Evolutionary conservation across 2,888 invertebrate species (phyloP).

Genomic region (Pelosia muscerda): DNA sequence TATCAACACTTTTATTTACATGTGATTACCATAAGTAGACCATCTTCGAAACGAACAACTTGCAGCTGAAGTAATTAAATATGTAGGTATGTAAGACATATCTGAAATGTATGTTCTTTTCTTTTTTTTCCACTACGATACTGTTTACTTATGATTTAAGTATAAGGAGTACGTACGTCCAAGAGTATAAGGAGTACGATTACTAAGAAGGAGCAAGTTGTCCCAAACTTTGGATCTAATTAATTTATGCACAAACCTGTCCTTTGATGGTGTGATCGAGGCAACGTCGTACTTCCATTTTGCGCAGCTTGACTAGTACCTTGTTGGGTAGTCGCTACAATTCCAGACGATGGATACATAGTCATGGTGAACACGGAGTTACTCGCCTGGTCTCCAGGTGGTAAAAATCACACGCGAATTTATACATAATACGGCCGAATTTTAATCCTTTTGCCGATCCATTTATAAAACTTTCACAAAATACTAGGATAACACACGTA

Average conservation of each 20-base stretch:
- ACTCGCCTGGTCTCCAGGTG: constrained; percentile 79
- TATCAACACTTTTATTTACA: background rate
- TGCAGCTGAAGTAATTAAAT: background rate
- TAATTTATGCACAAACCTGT: constrained; percentile 64
- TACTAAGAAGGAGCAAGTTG: background rate
- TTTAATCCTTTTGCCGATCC: constrained; percentile 57
- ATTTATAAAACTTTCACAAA: constrained; percentile 39
- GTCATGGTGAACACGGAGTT: constrained; percentile 70
- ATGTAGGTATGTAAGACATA: background rate
- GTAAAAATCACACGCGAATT: constrained; percentile 75
- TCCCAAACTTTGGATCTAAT: background rate
- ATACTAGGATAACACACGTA: constrained; percentile 25
- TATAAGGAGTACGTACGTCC: too few relatives aligned
- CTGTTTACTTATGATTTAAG: background rate
- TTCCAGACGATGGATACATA: constrained; percentile 80
- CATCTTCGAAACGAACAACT: background rate
- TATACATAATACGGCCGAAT: constrained; percentile 77
- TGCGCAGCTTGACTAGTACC: constrained; percentile 78
- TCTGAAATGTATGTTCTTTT: background rate
- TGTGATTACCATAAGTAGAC: background rate
- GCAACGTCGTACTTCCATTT: constrained; percentile 82
- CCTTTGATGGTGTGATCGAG: constrained; percentile 83
- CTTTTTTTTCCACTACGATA: background rate
- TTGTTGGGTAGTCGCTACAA: constrained; percentile 81
- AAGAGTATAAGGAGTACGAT: background rate